A percentile compares a stretch with the other conserved stretches of the same genome.
phyloP scores from a whole-genome alignment of 2,888 invertebrate species.

The Cataglyphis cursor region DNA sequence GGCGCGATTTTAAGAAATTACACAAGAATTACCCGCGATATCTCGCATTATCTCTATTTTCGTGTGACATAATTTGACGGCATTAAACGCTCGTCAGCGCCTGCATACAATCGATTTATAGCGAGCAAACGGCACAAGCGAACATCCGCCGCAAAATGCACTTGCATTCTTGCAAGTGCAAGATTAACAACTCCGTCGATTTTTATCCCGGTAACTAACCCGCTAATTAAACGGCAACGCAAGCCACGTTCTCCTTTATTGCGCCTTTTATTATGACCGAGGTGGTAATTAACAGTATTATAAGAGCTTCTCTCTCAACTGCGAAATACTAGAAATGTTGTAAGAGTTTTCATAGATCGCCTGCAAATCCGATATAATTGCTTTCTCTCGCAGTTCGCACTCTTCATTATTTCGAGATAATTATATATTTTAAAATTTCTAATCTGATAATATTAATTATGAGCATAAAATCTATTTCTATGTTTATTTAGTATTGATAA shows the following conservation, averaged over 20 bases:
- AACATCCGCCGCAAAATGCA: constrained; percentile 13
- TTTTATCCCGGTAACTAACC: constrained; percentile 10
- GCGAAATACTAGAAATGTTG: constrained; percentile 8
- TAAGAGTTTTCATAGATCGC: constrained; percentile 23
- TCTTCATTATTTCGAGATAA: neutral
- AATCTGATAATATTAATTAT: neutral
- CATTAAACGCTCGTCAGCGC: constrained; percentile 43
- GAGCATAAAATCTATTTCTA: neutral
- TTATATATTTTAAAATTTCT: constrained; percentile 3
- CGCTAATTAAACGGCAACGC: constrained; percentile 32
- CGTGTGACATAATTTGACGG: constrained; percentile 52
- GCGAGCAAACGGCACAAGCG: neutral
- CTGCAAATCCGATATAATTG: constrained; percentile 1
- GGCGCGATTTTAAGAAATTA: constrained; percentile 23
- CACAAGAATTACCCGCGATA: constrained; percentile 27
- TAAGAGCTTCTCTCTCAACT: constrained; percentile 5
- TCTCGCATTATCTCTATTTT: constrained; percentile 53
- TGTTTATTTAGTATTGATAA: constrained; percentile 1
- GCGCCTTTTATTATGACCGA: neutral
- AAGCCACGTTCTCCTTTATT: neutral
- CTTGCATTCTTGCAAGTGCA: constrained; percentile 21
- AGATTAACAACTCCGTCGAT: constrained; percentile 21
- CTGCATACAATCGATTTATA: constrained; percentile 29
- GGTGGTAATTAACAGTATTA: neutral
- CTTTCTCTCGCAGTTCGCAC: neutral